These are phyloP conservation scores for Saccostrea cuccullata DNA, from an alignment of 1,140 invertebrate genomes.

Conservation along the genomic window DNA sequence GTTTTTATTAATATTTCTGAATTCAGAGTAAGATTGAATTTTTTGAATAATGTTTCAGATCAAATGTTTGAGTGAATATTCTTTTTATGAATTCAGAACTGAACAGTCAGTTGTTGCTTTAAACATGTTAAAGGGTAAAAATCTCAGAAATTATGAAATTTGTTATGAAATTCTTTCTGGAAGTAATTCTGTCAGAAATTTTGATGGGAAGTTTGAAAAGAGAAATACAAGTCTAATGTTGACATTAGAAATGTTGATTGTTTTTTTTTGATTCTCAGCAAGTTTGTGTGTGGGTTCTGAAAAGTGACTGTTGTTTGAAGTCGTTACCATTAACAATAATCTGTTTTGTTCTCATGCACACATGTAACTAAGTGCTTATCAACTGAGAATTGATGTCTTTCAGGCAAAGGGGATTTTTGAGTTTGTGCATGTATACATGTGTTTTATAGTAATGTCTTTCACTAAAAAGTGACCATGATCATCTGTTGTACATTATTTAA, in stretches of 20 bases:
- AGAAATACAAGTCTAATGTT: not conserved
- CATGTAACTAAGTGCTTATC: constrained; percentile 11
- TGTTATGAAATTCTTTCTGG: not conserved
- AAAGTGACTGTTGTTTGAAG: not conserved
- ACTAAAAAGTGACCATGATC: constrained; percentile 22
- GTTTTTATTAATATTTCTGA: not conserved
- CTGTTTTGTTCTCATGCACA: constrained; percentile 11
- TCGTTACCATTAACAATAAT: not conserved
- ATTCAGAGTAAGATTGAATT: not conserved
- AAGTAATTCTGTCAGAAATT: not conserved
- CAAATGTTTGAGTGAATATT: not conserved
- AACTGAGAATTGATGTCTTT: constrained; percentile 21
- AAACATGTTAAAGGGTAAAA: not conserved
- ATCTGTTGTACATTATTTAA: constrained; percentile 18
- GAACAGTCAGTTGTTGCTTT: not conserved
- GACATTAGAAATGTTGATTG: not conserved
- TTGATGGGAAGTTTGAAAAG: not conserved
- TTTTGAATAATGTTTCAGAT: not conserved
- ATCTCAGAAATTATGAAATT: not conserved
- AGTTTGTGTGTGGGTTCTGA: not conserved
- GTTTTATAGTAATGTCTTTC: constrained; percentile 21
- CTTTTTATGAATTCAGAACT: not conserved
- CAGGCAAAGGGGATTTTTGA: constrained; percentile 23
- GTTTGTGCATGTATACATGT: not conserved
- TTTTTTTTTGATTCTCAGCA: not conserved